Evolutionary conservation across 2,113 vertebrate genomes (phyloP).

Genomic region (Hemichromis elongatus): DNA sequence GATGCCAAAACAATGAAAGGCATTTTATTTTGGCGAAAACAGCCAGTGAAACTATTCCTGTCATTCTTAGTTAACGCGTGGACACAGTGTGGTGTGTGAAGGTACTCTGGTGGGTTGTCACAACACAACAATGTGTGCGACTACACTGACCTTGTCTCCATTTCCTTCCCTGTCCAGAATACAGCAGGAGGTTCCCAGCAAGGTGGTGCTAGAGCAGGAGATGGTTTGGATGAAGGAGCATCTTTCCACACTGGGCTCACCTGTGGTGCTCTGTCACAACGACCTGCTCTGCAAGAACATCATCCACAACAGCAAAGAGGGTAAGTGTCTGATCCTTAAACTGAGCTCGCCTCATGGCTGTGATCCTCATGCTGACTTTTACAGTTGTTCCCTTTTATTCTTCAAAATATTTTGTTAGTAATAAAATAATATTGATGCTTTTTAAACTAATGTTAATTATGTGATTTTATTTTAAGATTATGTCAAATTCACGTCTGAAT

Average conservation of each 20-base stretch:
- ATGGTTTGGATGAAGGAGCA: conserved; percentile 90
- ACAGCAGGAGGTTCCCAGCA: conserved; percentile 82
- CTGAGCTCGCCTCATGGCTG: neutral
- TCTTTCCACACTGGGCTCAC: conserved; percentile 85
- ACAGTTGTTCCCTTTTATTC: neutral
- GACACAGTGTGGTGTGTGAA: neutral
- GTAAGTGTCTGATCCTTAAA: conserved; percentile 48
- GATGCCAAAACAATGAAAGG: neutral
- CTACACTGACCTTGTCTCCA: neutral
- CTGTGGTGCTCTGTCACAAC: conserved; percentile 94
- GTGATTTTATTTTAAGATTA: no score
- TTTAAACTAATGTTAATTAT: no score
- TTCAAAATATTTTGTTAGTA: neutral
- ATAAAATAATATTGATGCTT: no score
- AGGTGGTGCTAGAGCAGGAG: conserved; percentile 83
- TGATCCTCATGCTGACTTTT: neutral
- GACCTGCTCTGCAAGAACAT: conserved; percentile 98
- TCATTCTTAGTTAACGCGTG: neutral
- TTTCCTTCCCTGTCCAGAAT: conserved; percentile 67
- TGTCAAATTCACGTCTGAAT: no score
- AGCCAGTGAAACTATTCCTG: neutral
- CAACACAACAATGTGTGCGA: neutral
- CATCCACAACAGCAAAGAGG: conserved; percentile 84
- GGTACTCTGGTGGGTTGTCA: neutral
- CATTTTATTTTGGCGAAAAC: neutral